These are phyloP conservation scores for Eriosoma lanigerum DNA, from an alignment of 1,140 invertebrate genomes.

Conservation along the genomic window DNA sequence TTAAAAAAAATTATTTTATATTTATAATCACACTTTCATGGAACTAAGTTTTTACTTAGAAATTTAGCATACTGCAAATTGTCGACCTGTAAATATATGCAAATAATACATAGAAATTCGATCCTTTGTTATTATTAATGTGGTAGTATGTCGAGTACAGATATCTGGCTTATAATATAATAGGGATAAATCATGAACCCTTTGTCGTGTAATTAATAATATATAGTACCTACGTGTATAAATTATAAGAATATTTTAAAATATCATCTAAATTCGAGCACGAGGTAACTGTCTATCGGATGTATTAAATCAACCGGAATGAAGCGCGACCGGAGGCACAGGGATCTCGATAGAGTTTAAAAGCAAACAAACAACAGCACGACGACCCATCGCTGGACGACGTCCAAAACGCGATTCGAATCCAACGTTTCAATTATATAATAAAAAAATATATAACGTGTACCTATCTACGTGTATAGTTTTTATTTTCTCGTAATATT, in stretches of 20 bases:
- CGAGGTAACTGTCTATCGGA: conserved; percentile 30
- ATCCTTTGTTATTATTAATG: no score
- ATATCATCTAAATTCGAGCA: not conserved
- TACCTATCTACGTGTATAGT: not conserved
- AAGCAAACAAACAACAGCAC: conserved; percentile 36
- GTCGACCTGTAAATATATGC: no score
- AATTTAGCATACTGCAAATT: no score
- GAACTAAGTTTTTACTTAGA: no score
- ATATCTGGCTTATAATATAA: not conserved
- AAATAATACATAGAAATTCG: no score
- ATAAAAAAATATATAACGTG: not conserved
- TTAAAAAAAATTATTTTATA: no score
- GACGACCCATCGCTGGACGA: not conserved
- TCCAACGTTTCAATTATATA: conserved; percentile 24
- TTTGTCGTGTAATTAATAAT: no score
- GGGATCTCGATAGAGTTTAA: conserved; percentile 11
- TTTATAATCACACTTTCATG: no score
- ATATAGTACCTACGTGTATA: not conserved
- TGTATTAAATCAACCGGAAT: conserved; percentile 47
- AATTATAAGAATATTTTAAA: not conserved
- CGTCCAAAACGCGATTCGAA: not conserved
- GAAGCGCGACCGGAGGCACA: not conserved
- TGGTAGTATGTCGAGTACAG: no score
- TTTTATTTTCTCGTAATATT: no score
- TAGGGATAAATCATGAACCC: conserved; percentile 14